phyloP scores from a whole-genome alignment of 2,888 invertebrate species.

The Melieria omissa region DNA sequence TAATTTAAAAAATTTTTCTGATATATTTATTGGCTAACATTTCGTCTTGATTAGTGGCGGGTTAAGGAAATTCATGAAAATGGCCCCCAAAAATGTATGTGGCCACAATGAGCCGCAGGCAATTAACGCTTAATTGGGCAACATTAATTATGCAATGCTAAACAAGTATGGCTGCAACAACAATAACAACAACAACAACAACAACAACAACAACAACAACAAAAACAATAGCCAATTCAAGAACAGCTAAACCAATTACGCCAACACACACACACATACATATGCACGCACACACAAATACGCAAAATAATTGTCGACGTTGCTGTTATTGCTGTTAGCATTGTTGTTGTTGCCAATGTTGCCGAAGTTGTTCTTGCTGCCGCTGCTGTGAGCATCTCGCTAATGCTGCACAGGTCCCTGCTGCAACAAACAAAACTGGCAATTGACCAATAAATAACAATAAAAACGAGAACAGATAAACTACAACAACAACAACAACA shows the following conservation, averaged over 20 bases:
- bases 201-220: conserved; percentile 3
- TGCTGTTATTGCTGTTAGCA: too few species aligned
- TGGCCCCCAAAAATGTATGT: conserved; percentile 6
- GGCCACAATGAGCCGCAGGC: conserved; percentile 23
- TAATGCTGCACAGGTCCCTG: too few species aligned
- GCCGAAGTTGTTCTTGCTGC: too few species aligned
- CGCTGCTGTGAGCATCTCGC: too few species aligned
- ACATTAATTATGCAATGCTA: conserved; percentile 30
- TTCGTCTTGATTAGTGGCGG: not conserved
- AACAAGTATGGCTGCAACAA: not conserved
- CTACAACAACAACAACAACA: conserved; percentile 19
- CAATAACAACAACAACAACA: conserved; percentile 6
- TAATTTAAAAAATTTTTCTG: conserved; percentile 7
- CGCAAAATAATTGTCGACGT: too few species aligned
- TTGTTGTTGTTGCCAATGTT: too few species aligned
- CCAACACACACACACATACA: conserved; percentile 9
- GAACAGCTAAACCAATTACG: conserved; percentile 12
- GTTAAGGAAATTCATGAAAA: not conserved
- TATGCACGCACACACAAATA: not conserved
- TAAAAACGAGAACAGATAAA: conserved; percentile 12
- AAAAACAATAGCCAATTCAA: not conserved
- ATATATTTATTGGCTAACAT: not conserved
- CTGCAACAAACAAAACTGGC: not conserved
- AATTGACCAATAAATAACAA: conserved; percentile 20
- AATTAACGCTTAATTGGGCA: conserved; percentile 37